Base-by-base conservation (phyloP, 37 sponge, comb jelly and placozoan species). In the Beroe forskalii region DNA sequence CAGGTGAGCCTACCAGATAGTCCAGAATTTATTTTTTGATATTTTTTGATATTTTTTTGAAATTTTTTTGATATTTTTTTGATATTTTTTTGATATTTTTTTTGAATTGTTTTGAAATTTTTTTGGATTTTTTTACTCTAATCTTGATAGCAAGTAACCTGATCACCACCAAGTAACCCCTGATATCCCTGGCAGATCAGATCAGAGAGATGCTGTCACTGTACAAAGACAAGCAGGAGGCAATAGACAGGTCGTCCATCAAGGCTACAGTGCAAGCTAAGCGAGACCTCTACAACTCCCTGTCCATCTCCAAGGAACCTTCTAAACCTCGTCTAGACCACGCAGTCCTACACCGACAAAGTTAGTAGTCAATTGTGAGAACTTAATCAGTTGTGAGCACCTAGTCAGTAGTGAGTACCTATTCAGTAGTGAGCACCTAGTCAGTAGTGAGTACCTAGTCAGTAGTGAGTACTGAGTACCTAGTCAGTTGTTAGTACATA, bases 281-380 rank as follows among this genome's bases (percentile, higher is more conserved):
- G 72, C 28, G 38, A 33, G 72, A 69, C 72, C 72, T 69, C 19
- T 69, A 69, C 72, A 69, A 69, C 39, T 27, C 72, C 19, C 72
- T 69, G 38, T 14, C 27, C 38, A 69, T 14, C 33, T 6, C 27
- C 36, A 69, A 32, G 38, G 38, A 32, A 14, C 35, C 3, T 6
- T 14, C 27, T 32, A 69, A 32, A 35, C 72, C 72, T 1, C 27
- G 72, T 32, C 17, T 69, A 2, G 72, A 69, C 32, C 72, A 27
- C 38, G 14, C 27, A 19, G 3, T 20, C 9, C 72, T 69, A 14
- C 72, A 69, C 17, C 2, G 72, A 28, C 72, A 69, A 17, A 69
- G 72, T 69, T 2, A 69, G 72, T 69, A n/a, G n/a, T n/a, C n/a
- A n/a, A n/a, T n/a, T n/a, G n/a, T n/a, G n/a, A n/a, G n/a, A n/a